phyloP scores from a whole-genome alignment of 2,797 vertebrate species.

The Ctenochaetus hawaiiensis region DNA sequence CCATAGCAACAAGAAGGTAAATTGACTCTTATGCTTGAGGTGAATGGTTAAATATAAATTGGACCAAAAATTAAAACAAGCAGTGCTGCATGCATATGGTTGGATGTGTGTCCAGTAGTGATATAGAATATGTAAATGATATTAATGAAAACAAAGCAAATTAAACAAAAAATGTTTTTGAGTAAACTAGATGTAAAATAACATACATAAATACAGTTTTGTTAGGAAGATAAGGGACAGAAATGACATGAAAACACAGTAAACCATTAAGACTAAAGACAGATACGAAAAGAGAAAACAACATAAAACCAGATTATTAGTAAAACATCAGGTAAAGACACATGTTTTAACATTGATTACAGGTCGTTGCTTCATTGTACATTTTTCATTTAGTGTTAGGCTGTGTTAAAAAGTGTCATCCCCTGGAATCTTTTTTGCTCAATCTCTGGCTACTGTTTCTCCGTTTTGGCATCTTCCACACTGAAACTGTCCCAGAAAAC shows the following conservation, averaged over 20 bases:
- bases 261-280: not conserved
- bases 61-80: constrained; percentile 35
- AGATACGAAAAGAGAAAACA: constrained; percentile 1
- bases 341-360: constrained; percentile 31
- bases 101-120: constrained; percentile 38
- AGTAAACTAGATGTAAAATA: constrained; percentile 25
- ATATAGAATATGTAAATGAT: constrained; percentile 39
- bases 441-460: constrained; percentile 54
- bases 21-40: constrained; percentile 44
- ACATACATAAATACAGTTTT: constrained; percentile 34
- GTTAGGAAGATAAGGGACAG: not conserved
- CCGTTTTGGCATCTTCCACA: constrained; percentile 36
- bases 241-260: not conserved
- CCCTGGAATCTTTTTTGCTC: constrained; percentile 4
- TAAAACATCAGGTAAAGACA: constrained; percentile 17
- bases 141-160: constrained; percentile 37
- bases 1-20: constrained; percentile 50
- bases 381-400: constrained; percentile 42
- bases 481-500: not conserved
- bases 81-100: constrained; percentile 58
- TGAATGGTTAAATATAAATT: constrained; percentile 50
- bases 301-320: not conserved
- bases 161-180: constrained; percentile 5
- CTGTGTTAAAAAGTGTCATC: constrained; percentile 28
- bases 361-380: constrained; percentile 30